Evolutionary conservation across 2,797 vertebrate species (phyloP).

Genomic region (Brachyalestes nurse): DNA sequence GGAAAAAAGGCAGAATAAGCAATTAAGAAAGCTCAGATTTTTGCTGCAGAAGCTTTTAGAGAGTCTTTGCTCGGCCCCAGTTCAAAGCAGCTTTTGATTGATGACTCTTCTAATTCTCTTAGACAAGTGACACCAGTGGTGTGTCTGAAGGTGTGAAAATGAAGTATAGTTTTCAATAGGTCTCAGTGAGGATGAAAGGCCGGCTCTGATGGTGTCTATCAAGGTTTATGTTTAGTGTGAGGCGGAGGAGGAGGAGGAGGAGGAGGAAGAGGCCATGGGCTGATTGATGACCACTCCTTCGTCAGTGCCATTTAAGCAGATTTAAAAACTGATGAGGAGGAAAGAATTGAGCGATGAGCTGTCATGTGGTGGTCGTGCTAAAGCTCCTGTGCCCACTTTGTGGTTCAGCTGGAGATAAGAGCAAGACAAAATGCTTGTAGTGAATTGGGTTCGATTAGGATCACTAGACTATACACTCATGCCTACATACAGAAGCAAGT

Average conservation of each 20-base stretch:
- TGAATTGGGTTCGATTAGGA: conserved; percentile 24
- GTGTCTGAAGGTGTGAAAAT: conserved; percentile 17
- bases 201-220: conserved; percentile 36
- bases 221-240: conserved; percentile 52
- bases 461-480: background rate
- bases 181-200: conserved; percentile 38
- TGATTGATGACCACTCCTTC: conserved; percentile 60
- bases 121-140: conserved; percentile 6
- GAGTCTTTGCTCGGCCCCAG: background rate
- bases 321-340: conserved; percentile 60
- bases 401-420: conserved; percentile 22
- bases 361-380: conserved; percentile 24
- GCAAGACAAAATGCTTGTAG: background rate
- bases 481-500: background rate
- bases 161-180: conserved; percentile 18
- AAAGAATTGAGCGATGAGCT: conserved; percentile 55
- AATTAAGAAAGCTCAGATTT: background rate
- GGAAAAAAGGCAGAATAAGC: background rate
- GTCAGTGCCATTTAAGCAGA: conserved; percentile 61
- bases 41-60: background rate
- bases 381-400: conserved; percentile 8
- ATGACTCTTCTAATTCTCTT: conserved; percentile 27
- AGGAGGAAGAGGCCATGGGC: background rate
- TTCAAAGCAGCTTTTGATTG: conserved; percentile 23
- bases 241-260: conserved; percentile 14